Conservation (phyloP, 2,113 vertebrate species). For the Platichthys stellatus region DNA sequence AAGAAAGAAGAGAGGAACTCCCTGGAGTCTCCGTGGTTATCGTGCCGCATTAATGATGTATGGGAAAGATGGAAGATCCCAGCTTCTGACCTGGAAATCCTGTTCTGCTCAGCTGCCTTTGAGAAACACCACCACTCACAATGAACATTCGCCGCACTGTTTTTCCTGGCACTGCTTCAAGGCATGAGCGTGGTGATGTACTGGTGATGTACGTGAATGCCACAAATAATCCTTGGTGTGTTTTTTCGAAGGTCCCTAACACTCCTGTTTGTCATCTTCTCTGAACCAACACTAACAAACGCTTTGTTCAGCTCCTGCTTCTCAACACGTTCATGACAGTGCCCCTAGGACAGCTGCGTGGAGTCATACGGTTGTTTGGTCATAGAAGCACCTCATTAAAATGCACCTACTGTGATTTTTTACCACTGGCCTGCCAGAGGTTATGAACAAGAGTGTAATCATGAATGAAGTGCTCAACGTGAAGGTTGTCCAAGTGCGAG, state of each 20-base stretch:
- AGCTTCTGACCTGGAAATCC: constrained; percentile 29
- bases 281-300: not conserved
- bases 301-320: no score
- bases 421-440: not conserved
- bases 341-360: not conserved
- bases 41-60: constrained; percentile 34
- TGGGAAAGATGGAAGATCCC: constrained; percentile 22
- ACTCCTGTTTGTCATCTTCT: not conserved
- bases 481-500: no score
- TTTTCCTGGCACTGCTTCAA: not conserved
- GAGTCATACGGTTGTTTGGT: not conserved
- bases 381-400: constrained; percentile 38
- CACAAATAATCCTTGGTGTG: no score
- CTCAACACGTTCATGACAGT: not conserved
- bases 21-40: constrained; percentile 14
- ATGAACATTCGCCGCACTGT: not conserved
- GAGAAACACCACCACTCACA: constrained; percentile 1
- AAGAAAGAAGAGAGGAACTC: constrained; percentile 8
- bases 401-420: not conserved
- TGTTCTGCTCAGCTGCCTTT: constrained; percentile 18
- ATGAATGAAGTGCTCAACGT: no score
- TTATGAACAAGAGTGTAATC: not conserved
- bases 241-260: no score
- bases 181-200: not conserved
- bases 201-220: no score